These are phyloP conservation scores for Saxicola maurus DNA, from an alignment of 2,797 vertebrate species.

Conservation along the genomic window DNA sequence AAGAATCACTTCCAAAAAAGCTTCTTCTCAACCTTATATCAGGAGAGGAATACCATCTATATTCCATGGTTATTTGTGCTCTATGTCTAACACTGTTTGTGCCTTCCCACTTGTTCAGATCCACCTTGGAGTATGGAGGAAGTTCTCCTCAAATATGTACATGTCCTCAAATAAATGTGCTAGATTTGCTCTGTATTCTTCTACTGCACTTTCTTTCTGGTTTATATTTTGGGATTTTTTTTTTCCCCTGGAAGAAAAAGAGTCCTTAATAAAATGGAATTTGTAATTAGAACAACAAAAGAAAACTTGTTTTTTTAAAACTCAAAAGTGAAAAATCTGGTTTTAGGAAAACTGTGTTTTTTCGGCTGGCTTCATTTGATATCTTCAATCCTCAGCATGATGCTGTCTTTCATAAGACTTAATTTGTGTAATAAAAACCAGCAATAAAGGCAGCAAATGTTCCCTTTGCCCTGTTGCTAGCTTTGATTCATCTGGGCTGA, in stretches of 20 bases:
- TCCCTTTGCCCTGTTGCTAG: background rate
- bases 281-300: constrained; percentile 31
- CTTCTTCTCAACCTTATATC: background rate
- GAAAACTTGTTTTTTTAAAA: constrained; percentile 1
- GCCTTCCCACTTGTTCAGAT: background rate
- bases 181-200: background rate
- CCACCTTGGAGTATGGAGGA: background rate
- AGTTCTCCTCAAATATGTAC: background rate
- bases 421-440: constrained; percentile 38
- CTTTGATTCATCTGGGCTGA: constrained; percentile 31
- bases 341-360: background rate
- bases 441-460: constrained; percentile 28
- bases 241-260: fast-evolving
- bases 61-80: background rate
- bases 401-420: constrained; percentile 42
- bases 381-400: constrained; percentile 32
- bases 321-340: background rate
- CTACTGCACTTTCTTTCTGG: background rate
- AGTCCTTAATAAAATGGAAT: background rate
- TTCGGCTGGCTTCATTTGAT: constrained; percentile 20
- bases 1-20: background rate
- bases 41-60: background rate
- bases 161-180: background rate
- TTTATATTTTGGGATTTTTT: background rate
- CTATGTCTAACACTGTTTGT: background rate